These are phyloP conservation scores for Acrobasis repandana DNA, from an alignment of 2,888 invertebrate species.

Conservation along the genomic window DNA sequence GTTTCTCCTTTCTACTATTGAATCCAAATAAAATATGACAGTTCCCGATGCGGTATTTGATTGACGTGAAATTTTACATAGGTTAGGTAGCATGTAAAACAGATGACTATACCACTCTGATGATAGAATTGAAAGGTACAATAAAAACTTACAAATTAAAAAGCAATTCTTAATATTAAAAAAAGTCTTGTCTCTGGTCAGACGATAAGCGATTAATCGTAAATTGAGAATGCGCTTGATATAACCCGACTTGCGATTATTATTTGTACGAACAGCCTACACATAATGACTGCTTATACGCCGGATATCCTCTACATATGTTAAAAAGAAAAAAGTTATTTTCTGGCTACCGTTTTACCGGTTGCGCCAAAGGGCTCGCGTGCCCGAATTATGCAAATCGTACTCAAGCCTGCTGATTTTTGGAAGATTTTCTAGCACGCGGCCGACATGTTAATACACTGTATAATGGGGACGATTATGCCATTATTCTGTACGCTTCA, in stretches of 20 bases:
- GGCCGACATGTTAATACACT: conserved; percentile 6
- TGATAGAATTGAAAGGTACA: too few species aligned
- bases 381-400: conserved; percentile 62
- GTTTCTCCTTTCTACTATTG: too few species aligned
- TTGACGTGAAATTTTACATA: too few species aligned
- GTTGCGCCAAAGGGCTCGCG: conserved; percentile 58
- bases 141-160: too few species aligned
- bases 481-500: conserved; percentile 1
- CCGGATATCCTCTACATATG: conserved; percentile 77
- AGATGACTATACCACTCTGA: too few species aligned
- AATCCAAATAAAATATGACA: too few species aligned
- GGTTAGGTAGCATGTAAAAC: too few species aligned
- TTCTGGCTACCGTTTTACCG: conserved; percentile 65
- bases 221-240: background rate
- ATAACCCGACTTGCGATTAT: background rate
- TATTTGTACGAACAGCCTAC: conserved; percentile 27
- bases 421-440: conserved; percentile 13
- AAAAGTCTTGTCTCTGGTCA: background rate
- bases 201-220: background rate
- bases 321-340: conserved; percentile 59
- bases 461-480: conserved; percentile 13
- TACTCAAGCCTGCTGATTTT: conserved; percentile 7
- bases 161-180: too few species aligned
- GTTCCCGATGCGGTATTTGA: too few species aligned
- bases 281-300: conserved; percentile 67